Base-by-base conservation (phyloP, 2,113 vertebrate genomes). In the Sinocyclocheilus grahami region DNA sequence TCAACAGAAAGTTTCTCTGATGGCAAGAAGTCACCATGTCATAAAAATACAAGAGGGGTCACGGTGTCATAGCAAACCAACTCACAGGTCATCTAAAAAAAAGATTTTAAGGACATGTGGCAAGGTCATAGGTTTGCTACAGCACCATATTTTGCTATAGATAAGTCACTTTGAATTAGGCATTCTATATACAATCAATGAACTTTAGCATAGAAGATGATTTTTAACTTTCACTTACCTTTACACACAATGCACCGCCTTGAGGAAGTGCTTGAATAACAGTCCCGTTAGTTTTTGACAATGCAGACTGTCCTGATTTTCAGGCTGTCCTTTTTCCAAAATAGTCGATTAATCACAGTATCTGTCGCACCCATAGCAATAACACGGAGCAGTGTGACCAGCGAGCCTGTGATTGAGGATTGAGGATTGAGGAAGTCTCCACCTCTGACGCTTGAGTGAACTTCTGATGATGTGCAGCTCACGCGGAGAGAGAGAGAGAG, bases 371-470 rank as follows among this genome's bases (percentile, higher is more conserved):
- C 39, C 58, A 62, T 18, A 13, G 10, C 20, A 39, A 39, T 22
- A 63, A 81, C 8, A 8, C 58, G 24, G 8, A 13, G 78, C 1
- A 55, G 7, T 5, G 24, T 33, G 30, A 33, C 30, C 30, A 33
- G 30, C 2, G 30, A 33, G 30, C 30, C 30, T 33, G 30, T 3
- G 30, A 33, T 2, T 33, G 30, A 30, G 30, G 30, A 33, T 2
- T 33, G 30, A 30, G 30, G 30, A 30, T 39, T 74, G 16, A 83
- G 82, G 86, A 87, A 87, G 86, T 86, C 13, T 42, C 67, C 42
- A 22, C 6, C 0, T 55, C 58, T 67, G 86, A 83, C 80, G 86
- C 78, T 83, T 87, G 58, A 83, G 55, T 77, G 79, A 83, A 81
- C 39, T 20, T 58, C 30, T n/a, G 10, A 75, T 6, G 69, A 18